Base-by-base conservation (phyloP, 2,888 invertebrate species). In the Drosophila sordidapex region DNA sequence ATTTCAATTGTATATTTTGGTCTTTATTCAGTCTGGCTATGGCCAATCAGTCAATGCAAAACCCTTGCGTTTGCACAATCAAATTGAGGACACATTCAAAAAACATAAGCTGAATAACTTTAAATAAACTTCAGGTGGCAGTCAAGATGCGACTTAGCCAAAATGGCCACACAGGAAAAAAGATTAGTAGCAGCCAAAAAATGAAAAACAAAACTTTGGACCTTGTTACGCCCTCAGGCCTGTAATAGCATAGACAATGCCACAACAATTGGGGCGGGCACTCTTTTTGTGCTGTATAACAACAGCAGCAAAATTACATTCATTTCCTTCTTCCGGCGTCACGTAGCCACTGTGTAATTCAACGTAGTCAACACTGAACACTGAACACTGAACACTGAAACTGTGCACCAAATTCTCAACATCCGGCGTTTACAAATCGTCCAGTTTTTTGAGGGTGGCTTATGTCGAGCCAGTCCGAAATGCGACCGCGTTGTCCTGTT, bases 251-350 rank as follows among this genome's bases (percentile, higher is more conserved):
- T 79, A 75, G 76, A 79, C 74, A 81, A 75, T 63, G 69, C 53
- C 78, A 66, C 68, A 79, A 78, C 74, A 82, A 78, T 82, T 70
- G 71, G 43, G 51, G 49, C 15, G 29, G 38, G 40, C 25, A 18
- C 57, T 68, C 65, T 69, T 81, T 77, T 60, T 38, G 38, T 62
- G 73, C 59, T 65, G 51, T 36, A 21, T 33, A 56, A 49, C 54
- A 60, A 29, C 48, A 74, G 49, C 27, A 61, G 36, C 63, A 63
- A 48, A 43, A 88, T 85, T 88, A 86, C 75, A 81, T 73, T 81
- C 70, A 76, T 86, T 86, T 85, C 79, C 84, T 64, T 66, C 87
- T 76, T 81, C 89, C 87, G 83, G 71, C 70, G 73, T 88, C 89
- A 88, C 87, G 89, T 88, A 76, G 83, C 81, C 83, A 72, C 77